Base-by-base conservation (phyloP, 2,113 vertebrate species). In the Porphyrio hochstetteri region DNA sequence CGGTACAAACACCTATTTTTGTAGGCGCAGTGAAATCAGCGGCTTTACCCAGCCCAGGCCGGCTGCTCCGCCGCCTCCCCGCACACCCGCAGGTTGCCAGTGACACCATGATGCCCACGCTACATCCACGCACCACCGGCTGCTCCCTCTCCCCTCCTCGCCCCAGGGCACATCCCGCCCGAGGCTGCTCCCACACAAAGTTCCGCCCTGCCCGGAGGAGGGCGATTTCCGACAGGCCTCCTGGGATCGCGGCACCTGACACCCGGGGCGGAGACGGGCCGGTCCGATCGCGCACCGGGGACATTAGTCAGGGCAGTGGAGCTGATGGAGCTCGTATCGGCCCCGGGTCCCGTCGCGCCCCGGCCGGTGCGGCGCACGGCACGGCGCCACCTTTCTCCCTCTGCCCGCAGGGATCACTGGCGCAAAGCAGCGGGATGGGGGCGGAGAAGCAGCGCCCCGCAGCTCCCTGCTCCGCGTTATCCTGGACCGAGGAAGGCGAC, bases 1-100 rank as follows among this genome's bases (percentile, higher is more conserved):
- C 1, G 0, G n/a, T 1, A 12, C 0, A n/a, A 8, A 2, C 56
- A 12, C 18, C 61, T 23, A 4, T 10, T 27, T 20, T 17, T 20
- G 56, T 2, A 15, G 81, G 2, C 4, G 50, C 71, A 11, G 71
- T 0, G 53, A 2, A 16, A 42, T 3, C 63, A 11, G 83, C 72
- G 20, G 65, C 75, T 20, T 6, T 3, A 3, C 36, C 48, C 20
- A 2, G 29, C 50, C 31, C 38, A 5, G 35, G 50, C 48, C 31
- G 10, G 24, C 71, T 14, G 82, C 56, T 24, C 35, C 42, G 21
- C 50, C 24, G 38, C 61, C 67, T 15, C 16, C 31, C 65, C 36
- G 56, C 70, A 8, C 48, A 18, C n/a, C 16, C 60, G 6, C 21
- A 5, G 12, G 48, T 3, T 16, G 42, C 31, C 56, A 4, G 14